Percentiles rank a stretch among this genome's conserved stretches.
phyloP scores from a whole-genome alignment of 1,140 invertebrate genomes.

The Penaeus vannamei region DNA sequence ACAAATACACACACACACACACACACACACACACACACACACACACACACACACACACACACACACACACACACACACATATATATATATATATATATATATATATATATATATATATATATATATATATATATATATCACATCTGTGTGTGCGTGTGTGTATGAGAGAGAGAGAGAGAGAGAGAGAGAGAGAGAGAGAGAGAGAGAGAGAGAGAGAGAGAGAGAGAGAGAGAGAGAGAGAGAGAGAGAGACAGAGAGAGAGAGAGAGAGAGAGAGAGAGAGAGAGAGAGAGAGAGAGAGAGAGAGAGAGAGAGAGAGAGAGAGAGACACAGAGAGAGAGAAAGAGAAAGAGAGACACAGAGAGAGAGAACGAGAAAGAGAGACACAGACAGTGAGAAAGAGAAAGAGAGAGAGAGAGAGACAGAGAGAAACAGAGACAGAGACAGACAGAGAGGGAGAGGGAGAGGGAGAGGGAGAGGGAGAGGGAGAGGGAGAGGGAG shows the following conservation, averaged over 20 bases:
- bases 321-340: slow-evolving; percentile 1
- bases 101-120: neutral
- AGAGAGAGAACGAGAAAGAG: neutral
- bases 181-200: slow-evolving; percentile 28
- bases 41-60: slow-evolving; percentile 19
- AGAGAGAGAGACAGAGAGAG: neutral
- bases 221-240: slow-evolving; percentile 1
- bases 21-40: neutral
- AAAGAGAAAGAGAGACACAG: neutral
- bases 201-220: slow-evolving; percentile 33
- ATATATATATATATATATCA: no score
- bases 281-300: no score
- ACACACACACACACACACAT: slow-evolving; percentile 26
- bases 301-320: slow-evolving; percentile 3
- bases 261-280: no score
- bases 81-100: neutral
- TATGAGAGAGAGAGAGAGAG: neutral
- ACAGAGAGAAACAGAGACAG: slow-evolving; percentile 12
- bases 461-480: slow-evolving; percentile 20
- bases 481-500: slow-evolving; percentile 19
- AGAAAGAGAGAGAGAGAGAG: neutral
- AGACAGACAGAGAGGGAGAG: neutral
- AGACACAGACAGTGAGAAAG: neutral
- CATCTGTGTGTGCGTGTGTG: no score
- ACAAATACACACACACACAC: neutral